Conservation (phyloP, 2,113 vertebrate species). For the Nyctereutes procyonoides region DNA sequence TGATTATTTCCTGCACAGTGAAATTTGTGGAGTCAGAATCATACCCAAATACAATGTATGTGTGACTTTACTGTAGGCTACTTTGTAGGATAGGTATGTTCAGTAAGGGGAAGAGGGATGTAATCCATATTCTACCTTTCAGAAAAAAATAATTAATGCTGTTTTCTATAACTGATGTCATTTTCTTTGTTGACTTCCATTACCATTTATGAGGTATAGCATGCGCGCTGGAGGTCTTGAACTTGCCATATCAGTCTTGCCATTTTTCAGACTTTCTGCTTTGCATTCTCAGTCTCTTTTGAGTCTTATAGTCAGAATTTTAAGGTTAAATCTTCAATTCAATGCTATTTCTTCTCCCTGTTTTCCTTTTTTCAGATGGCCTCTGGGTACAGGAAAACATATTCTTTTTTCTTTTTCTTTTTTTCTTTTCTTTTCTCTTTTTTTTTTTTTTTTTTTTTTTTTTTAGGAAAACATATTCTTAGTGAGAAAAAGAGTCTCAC, state of each 20-base stretch:
- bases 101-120: fast-evolving
- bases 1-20: not conserved
- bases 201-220: not conserved
- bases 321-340: not conserved
- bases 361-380: not conserved
- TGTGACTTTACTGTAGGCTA: not conserved
- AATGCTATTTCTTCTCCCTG: fast-evolving
- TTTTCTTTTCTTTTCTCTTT: no score
- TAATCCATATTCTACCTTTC: not conserved
- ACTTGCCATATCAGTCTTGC: not conserved
- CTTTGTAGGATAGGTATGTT: not conserved
- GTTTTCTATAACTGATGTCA: not conserved
- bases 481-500: not conserved
- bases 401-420: no score
- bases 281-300: not conserved
- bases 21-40: not conserved
- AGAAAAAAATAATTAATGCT: not conserved
- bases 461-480: not conserved
- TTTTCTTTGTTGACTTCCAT: not conserved
- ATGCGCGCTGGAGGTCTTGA: not conserved
- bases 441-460: no score
- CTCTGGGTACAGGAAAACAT: not conserved
- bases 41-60: not conserved
- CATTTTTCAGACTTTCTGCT: not conserved
- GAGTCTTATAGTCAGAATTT: not conserved